These are phyloP conservation scores for Pao palembangensis DNA, from an alignment of 2,113 vertebrate species.

Conservation along the genomic window DNA sequence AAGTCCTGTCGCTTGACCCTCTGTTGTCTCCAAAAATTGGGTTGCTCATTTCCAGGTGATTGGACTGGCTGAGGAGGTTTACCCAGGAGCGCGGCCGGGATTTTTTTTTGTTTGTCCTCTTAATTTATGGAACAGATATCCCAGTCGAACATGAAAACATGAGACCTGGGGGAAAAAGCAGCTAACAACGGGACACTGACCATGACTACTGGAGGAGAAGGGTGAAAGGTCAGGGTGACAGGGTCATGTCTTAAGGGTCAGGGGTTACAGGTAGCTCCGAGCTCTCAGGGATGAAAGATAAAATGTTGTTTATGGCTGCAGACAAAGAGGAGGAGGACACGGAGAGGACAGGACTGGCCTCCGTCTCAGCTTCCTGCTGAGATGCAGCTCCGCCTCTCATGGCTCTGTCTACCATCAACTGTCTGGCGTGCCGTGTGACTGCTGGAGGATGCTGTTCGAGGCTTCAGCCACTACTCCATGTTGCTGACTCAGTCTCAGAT, in stretches of 20 bases:
- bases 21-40: neutral
- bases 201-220: conserved; percentile 44
- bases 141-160: neutral
- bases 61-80: conserved; percentile 20
- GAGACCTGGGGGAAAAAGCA: neutral
- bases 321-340: conserved; percentile 68
- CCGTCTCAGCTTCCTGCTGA: conserved; percentile 45
- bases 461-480: neutral
- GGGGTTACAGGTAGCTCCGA: conserved; percentile 82
- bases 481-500: too few species aligned
- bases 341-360: conserved; percentile 54
- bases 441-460: neutral
- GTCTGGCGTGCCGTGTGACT: conserved; percentile 19
- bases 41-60: conserved; percentile 56
- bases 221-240: conserved; percentile 46
- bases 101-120: neutral
- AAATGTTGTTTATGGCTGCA: conserved; percentile 79
- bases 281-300: conserved; percentile 80
- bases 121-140: neutral
- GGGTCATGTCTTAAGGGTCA: conserved; percentile 76
- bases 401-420: conserved; percentile 38
- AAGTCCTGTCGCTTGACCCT: conserved; percentile 13
- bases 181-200: conserved; percentile 39
- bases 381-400: conserved; percentile 27
- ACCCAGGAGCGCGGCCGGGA: neutral